These are phyloP conservation scores for Morbakka virulenta DNA, from an alignment of 30 jellyfish, hydroid and myxozoan genomes.

Conservation along the genomic window DNA sequence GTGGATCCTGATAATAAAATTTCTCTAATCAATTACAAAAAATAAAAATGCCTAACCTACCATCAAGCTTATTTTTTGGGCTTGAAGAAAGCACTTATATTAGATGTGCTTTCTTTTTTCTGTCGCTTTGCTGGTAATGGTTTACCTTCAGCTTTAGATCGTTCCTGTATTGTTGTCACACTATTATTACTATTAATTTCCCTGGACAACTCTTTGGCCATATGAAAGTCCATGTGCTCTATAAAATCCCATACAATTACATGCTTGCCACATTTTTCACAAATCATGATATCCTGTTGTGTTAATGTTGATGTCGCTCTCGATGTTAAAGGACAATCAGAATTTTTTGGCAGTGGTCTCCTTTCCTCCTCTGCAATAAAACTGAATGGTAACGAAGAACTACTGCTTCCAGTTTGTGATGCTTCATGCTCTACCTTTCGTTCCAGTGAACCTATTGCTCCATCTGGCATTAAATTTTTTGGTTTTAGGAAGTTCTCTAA, in stretches of 20 bases:
- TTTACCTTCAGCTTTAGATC: background rate
- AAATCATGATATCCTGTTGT: conserved; percentile 43
- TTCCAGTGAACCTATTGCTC: background rate
- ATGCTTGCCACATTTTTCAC: conserved; percentile 81
- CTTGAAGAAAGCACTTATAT: background rate
- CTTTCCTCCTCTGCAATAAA: background rate
- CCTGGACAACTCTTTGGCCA: conserved; percentile 76
- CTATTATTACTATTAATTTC: background rate
- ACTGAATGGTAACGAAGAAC: background rate
- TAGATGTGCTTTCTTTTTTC: background rate
- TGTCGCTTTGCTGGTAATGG: background rate
- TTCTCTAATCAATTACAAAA: too few relatives aligned
- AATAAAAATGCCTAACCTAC: too few relatives aligned
- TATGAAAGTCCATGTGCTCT: conserved; percentile 91
- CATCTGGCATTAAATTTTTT: background rate
- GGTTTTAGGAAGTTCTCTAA: background rate
- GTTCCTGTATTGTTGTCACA: background rate
- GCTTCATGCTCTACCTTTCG: background rate
- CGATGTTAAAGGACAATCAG: background rate
- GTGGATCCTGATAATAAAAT: too few relatives aligned
- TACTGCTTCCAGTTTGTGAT: background rate
- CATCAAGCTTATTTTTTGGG: background rate
- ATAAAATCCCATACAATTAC: conserved; percentile 83
- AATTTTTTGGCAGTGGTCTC: background rate
- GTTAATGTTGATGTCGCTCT: background rate